Evolutionary conservation across 2,888 invertebrate genomes (phyloP).

Genomic region (Spodoptera littoralis): DNA sequence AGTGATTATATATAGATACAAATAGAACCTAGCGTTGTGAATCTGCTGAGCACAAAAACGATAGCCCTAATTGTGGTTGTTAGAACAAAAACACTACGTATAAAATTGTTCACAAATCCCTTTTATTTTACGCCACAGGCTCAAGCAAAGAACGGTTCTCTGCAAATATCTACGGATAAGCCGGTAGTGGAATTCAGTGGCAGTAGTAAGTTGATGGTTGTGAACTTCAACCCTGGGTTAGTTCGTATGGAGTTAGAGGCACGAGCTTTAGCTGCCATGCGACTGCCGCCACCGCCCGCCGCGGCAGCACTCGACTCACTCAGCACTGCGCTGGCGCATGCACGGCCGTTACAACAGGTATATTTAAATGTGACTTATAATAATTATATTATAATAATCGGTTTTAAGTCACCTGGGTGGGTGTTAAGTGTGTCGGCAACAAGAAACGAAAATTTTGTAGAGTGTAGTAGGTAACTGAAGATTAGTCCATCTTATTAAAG

Average conservation of each 20-base stretch:
- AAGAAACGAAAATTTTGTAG: too few relatives aligned
- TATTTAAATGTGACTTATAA: background rate
- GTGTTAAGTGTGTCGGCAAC: too few relatives aligned
- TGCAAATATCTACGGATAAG: conserved; percentile 86
- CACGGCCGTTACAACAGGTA: conserved; percentile 96
- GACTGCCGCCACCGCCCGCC: conserved; percentile 93
- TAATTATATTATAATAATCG: too few relatives aligned
- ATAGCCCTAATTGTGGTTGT: too few relatives aligned
- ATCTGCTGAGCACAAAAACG: too few relatives aligned
- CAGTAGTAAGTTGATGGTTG: conserved; percentile 93
- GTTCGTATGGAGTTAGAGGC: conserved; percentile 96
- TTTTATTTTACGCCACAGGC: conserved; percentile 61
- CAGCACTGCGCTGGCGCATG: conserved; percentile 94
- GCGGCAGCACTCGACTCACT: conserved; percentile 92
- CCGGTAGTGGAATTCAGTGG: conserved; percentile 94
- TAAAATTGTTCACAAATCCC: too few relatives aligned
- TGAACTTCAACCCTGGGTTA: conserved; percentile 96
- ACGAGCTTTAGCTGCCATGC: conserved; percentile 94
- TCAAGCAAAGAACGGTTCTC: conserved; percentile 77
- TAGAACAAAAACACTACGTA: too few relatives aligned
- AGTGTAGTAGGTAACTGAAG: too few relatives aligned
- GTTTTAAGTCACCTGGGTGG: too few relatives aligned
- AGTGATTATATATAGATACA: too few relatives aligned
- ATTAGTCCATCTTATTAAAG: too few relatives aligned
- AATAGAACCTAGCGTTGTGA: too few relatives aligned